phyloP scores from a whole-genome alignment of 1,140 invertebrate species.

The Macrobrachium rosenbergii region DNA sequence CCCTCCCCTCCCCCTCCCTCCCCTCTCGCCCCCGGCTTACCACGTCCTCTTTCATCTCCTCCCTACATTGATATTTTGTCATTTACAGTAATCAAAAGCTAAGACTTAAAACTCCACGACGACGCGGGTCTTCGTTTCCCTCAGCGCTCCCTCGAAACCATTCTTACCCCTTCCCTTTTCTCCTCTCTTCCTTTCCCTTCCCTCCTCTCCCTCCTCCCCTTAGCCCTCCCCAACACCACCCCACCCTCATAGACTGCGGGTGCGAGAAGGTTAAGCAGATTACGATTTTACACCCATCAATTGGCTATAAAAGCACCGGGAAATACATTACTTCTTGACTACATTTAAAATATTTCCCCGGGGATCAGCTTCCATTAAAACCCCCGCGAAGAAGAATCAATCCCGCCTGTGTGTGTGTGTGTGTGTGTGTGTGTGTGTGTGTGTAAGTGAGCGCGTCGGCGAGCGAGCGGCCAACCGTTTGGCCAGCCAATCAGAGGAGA shows the following conservation, averaged over 20 bases:
- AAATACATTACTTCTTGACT: constrained; percentile 54
- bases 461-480: neutral
- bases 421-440: too few relatives aligned
- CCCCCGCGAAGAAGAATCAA: constrained; percentile 23
- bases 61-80: neutral
- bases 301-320: constrained; percentile 44
- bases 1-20: neutral
- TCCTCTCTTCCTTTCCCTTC: neutral
- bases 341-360: constrained; percentile 60
- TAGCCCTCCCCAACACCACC: neutral
- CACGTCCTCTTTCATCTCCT: neutral
- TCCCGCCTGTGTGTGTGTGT: neutral
- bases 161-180: neutral
- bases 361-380: constrained; percentile 51
- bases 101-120: neutral
- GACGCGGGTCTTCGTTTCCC: neutral
- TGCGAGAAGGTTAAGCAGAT: constrained; percentile 42
- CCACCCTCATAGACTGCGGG: neutral
- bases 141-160: neutral
- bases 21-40: neutral
- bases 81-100: too few relatives aligned
- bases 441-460: neutral
- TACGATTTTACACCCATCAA: constrained; percentile 52
- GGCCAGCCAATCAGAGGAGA: neutral
- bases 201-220: neutral